Conservation (phyloP, 1,140 invertebrate species). For the Maconellicoccus hirsutus region DNA sequence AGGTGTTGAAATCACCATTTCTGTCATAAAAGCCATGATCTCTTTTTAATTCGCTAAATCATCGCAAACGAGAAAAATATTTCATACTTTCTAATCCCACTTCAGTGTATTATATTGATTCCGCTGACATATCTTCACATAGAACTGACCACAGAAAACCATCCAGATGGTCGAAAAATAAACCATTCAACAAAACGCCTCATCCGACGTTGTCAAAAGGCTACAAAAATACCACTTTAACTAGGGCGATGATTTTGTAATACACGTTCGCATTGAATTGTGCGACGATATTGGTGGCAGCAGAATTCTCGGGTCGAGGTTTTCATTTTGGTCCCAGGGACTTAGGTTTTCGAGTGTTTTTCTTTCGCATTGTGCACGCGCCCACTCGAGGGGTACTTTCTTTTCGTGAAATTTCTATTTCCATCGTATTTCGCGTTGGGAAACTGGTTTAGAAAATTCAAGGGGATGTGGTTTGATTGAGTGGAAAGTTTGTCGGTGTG, state of each 20-base stretch:
- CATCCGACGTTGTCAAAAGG: neutral
- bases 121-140: too few relatives aligned
- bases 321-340: neutral
- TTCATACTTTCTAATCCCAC: too few relatives aligned
- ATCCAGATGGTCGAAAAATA: neutral
- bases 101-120: too few relatives aligned
- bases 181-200: neutral
- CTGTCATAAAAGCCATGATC: too few relatives aligned
- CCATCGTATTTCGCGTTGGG: neutral
- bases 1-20: too few relatives aligned
- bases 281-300: neutral
- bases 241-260: neutral
- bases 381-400: neutral
- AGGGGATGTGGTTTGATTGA: neutral
- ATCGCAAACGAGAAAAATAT: too few relatives aligned
- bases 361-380: neutral
- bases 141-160: too few relatives aligned
- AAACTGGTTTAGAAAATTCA: neutral
- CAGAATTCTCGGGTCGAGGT: neutral
- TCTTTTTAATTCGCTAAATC: too few relatives aligned
- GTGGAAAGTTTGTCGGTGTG: neutral
- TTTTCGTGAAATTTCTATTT: neutral
- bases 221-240: neutral
- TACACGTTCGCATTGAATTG: neutral
- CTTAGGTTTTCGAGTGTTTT: conserved; percentile 2